Evolutionary conservation across 2,797 vertebrate species (phyloP).

Genomic region (Trachurus trachurus): DNA sequence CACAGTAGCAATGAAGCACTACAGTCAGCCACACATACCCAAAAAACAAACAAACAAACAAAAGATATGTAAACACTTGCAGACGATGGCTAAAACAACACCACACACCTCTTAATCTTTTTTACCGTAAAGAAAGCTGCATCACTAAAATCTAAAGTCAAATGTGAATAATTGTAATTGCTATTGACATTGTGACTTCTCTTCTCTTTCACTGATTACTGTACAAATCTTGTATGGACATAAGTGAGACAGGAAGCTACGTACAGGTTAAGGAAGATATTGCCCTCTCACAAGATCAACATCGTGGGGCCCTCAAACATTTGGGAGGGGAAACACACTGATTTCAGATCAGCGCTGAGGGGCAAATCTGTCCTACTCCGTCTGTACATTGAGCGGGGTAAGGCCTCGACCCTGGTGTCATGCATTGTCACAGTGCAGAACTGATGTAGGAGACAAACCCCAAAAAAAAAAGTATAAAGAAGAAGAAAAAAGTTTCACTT

Average conservation of each 20-base stretch:
- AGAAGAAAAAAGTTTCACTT: slow-evolving; percentile 47
- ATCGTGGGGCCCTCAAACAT: slow-evolving; percentile 30
- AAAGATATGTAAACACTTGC: slow-evolving; percentile 74
- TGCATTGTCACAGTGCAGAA: slow-evolving; percentile 88
- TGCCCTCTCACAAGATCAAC: slow-evolving; percentile 56
- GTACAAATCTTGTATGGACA: slow-evolving; percentile 69
- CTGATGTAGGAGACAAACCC: slow-evolving; percentile 67
- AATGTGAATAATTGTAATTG: slow-evolving; percentile 74
- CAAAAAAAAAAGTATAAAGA: slow-evolving; percentile 11
- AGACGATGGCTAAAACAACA: slow-evolving; percentile 83
- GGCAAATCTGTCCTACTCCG: slow-evolving; percentile 61
- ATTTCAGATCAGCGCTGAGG: slow-evolving; percentile 61
- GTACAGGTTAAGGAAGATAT: slow-evolving; percentile 61
- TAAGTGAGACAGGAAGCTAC: slow-evolving; percentile 71
- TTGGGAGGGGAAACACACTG: slow-evolving; percentile 53
- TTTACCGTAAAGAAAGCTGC: slow-evolving; percentile 62
- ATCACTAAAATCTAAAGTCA: slow-evolving; percentile 78
- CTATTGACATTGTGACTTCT: slow-evolving; percentile 74
- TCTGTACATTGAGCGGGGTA: slow-evolving; percentile 77
- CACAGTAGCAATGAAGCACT: slow-evolving; percentile 76
- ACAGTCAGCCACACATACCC: slow-evolving; percentile 73
- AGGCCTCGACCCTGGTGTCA: slow-evolving; percentile 87
- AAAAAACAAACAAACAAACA: slow-evolving; percentile 58
- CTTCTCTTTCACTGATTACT: slow-evolving; percentile 72
- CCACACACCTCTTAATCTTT: slow-evolving; percentile 68